Base-by-base conservation (phyloP, 2,888 invertebrate genomes). In the Rhogogaster chlorosoma region DNA sequence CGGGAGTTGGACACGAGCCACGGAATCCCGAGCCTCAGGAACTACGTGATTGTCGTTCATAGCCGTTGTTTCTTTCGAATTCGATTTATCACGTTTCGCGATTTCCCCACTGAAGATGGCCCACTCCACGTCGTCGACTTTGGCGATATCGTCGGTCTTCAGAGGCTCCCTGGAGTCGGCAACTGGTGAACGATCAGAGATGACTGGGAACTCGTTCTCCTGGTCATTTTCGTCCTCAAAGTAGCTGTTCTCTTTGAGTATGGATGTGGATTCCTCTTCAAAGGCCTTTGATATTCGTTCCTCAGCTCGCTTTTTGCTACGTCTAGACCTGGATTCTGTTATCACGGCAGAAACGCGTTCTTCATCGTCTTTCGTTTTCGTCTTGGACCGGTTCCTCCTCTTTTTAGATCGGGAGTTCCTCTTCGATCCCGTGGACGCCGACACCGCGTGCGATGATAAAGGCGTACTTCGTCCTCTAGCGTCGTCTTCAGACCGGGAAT, bases 301-400 rank as follows among this genome's bases (percentile, higher is more conserved):
- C 32, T 93, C 93, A 1, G 93, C 93, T 1, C 92, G 89, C 45
- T 91, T 92, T 75, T 93, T 93, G 83, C 93, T 93, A 70, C 91
- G 91, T n/a, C 93, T 88, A 64, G 91, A 91, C 71, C 91, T 88
- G 3, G 90, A 88, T 7, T 86, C 87, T 0, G 87, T 61, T 0
- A 86, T 67, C 1, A 87, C n/a, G 6, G 86, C 84, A 2, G 87
- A 84, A 15, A 53, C 29, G 38, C 67, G 42, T 70, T 38, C 53
- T 83, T 82, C 82, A 15, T 26, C 70, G 15, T 70, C 71, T 36
- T 45, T 36, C 9, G 82, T 45, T 67, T 78, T 83, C 32, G 42
- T 29, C n/a, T 67, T 83, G 1, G 70, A 67, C 22, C 32, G 67
- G n/a, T 49, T 83, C 12, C 26, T 38, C 67, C 83, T 49, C 45